Percentiles rank a stretch among this genome's conserved stretches.
Evolutionary conservation across 1,140 invertebrate genomes (phyloP).

Genomic region (Drosophila lowei): DNA sequence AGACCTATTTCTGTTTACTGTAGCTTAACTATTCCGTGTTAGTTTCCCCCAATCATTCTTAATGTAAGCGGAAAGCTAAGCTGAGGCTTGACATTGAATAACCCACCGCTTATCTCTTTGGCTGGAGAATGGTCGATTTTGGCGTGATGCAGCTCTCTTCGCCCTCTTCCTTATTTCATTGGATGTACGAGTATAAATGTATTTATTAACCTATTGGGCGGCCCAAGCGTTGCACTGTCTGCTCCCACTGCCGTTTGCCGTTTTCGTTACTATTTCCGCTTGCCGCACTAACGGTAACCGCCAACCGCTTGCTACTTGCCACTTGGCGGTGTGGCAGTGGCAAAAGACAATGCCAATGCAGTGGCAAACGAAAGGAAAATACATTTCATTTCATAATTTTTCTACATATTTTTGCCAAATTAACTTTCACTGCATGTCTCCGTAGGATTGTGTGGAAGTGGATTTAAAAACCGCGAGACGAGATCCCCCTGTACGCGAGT

Average conservation of each 20-base stretch:
- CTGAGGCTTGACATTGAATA: neutral
- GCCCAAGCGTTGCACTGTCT: constrained; percentile 20
- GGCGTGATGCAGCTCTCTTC: neutral
- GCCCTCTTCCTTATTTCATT: constrained; percentile 38
- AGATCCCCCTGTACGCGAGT: constrained; percentile 28
- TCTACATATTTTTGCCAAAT: constrained; percentile 69
- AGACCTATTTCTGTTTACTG: no score
- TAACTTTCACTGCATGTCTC: constrained; percentile 77
- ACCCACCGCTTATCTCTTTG: constrained; percentile 16
- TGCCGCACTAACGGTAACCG: neutral
- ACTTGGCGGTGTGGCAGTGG: constrained; percentile 31
- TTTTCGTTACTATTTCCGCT: constrained; percentile 40
- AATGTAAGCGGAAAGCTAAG: no score
- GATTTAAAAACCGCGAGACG: constrained; percentile 26
- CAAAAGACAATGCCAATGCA: constrained; percentile 52
- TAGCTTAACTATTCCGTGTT: neutral
- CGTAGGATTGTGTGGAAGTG: constrained; percentile 51
- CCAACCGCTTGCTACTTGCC: constrained; percentile 48
- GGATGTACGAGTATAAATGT: constrained; percentile 14
- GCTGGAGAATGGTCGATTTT: neutral
- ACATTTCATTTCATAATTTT: constrained; percentile 78
- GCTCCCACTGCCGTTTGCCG: constrained; percentile 21
- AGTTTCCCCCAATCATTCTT: neutral
- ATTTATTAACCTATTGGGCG: constrained; percentile 55
- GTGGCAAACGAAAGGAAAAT: constrained; percentile 69